Evolutionary conservation across 2,888 invertebrate genomes (phyloP).

Genomic region (Hirtodrosophila confusa): DNA sequence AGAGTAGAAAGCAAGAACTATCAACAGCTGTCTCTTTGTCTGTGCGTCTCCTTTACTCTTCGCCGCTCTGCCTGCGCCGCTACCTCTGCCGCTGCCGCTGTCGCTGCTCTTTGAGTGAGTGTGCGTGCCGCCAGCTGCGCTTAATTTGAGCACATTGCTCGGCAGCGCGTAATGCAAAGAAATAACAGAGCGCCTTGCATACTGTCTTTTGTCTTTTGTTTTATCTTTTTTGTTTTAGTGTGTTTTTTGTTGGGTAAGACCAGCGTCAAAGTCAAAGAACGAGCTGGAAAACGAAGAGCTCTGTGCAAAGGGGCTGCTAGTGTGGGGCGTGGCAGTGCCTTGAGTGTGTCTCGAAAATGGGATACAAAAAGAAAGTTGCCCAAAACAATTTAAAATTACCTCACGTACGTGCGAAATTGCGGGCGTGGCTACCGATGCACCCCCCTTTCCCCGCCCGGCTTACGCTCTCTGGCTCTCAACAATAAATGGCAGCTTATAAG

Average conservation of each 20-base stretch:
- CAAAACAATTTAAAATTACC: conserved; percentile 79
- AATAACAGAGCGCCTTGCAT: conserved; percentile 62
- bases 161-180: conserved; percentile 58
- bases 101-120: conserved; percentile 8
- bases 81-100: no score
- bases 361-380: conserved; percentile 61
- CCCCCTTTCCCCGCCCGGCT: conserved; percentile 9
- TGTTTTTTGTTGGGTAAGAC: conserved; percentile 7
- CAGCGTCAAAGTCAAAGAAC: conserved; percentile 54
- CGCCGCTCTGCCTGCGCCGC: no score
- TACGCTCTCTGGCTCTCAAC: conserved; percentile 36
- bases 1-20: conserved; percentile 31
- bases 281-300: conserved; percentile 21
- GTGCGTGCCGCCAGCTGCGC: conserved; percentile 54
- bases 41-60: conserved; percentile 28
- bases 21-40: conserved; percentile 50
- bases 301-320: conserved; percentile 8
- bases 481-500: conserved; percentile 78
- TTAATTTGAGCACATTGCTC: conserved; percentile 72
- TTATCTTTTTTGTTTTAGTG: background rate
- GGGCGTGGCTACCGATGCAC: conserved; percentile 59
- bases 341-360: conserved; percentile 28
- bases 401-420: conserved; percentile 78
- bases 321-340: conserved; percentile 33
- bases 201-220: conserved; percentile 11